phyloP scores from a whole-genome alignment of 2,797 vertebrate species.

The Poeciliopsis turneri region DNA sequence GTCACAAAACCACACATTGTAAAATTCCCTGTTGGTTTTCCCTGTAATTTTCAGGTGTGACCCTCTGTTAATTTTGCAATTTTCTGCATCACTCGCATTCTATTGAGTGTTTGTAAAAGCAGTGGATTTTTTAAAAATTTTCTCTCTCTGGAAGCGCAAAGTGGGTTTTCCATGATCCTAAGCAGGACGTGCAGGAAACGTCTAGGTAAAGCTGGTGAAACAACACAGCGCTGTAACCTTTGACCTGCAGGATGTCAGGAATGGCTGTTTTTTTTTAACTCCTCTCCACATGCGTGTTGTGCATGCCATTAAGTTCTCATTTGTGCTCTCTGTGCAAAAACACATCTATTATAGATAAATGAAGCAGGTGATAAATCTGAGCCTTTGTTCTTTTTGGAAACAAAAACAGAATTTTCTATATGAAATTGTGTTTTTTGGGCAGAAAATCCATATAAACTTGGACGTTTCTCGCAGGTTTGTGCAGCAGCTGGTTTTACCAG shows the following conservation, averaged over 20 bases:
- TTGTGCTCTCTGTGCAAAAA: conserved; percentile 31
- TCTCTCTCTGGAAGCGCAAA: conserved; percentile 47
- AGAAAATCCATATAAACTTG: background rate
- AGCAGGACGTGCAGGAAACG: conserved; percentile 69
- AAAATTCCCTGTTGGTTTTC: conserved; percentile 49
- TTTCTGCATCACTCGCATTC: conserved; percentile 65
- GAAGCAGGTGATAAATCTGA: background rate
- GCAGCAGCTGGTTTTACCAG: background rate
- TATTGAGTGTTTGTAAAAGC: conserved; percentile 58
- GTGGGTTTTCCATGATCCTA: conserved; percentile 57
- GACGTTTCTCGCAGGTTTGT: background rate
- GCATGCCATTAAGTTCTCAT: conserved; percentile 1
- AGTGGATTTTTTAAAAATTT: conserved; percentile 33
- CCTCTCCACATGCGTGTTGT: conserved; percentile 31
- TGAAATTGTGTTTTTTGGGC: conserved; percentile 1
- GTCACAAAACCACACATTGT: background rate
- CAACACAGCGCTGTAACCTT: conserved; percentile 26
- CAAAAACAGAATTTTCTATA: background rate
- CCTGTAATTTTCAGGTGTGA: conserved; percentile 58
- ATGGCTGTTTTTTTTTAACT: conserved; percentile 26
- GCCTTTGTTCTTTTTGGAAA: conserved; percentile 14
- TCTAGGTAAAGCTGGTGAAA: conserved; percentile 58
- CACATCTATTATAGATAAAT: conserved; percentile 13
- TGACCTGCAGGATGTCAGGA: conserved; percentile 33
- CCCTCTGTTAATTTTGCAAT: conserved; percentile 48